Evolutionary conservation across 2,888 invertebrate genomes (phyloP).

Genomic region (Tiphia femorata): DNA sequence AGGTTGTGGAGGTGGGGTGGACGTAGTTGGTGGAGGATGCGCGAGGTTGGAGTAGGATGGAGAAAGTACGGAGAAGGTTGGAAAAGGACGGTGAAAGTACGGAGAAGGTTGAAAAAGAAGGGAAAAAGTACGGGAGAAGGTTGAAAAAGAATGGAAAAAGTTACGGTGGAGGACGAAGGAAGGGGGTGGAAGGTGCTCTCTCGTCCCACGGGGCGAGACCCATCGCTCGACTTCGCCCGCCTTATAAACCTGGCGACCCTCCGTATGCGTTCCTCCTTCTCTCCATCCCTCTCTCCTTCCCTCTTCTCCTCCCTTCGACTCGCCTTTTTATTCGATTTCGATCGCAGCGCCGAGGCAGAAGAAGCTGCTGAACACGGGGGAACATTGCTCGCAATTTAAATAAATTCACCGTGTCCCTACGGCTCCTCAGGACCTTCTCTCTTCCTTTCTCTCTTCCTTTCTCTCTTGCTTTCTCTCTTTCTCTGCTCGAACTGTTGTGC

Average conservation of each 20-base stretch:
- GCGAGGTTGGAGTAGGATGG: no score
- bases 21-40: no score
- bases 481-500: no score
- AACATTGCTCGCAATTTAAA: constrained; percentile 68
- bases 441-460: constrained; percentile 8
- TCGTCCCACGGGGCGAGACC: constrained; percentile 45
- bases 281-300: constrained; percentile 22
- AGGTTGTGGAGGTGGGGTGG: no score
- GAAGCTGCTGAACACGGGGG: constrained; percentile 67
- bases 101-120: constrained; percentile 14
- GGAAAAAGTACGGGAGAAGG: constrained; percentile 28
- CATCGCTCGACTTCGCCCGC: constrained; percentile 30
- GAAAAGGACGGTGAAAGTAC: constrained; percentile 7
- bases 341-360: constrained; percentile 44
- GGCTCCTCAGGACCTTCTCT: constrained; percentile 1
- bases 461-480: not conserved
- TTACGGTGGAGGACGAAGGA: constrained; percentile 35
- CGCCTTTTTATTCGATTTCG: constrained; percentile 46
- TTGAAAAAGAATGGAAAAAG: constrained; percentile 21
- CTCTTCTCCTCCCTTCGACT: constrained; percentile 36
- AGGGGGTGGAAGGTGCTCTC: no score
- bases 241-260: constrained; percentile 41
- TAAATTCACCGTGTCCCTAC: constrained; percentile 59
- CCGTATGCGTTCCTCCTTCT: constrained; percentile 22
- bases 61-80: constrained; percentile 13